A percentile compares a stretch with the other conserved stretches of the same genome.
These are phyloP conservation scores for Petrocephalus zakoni DNA, from an alignment of 2,113 vertebrate genomes.

Conservation along the genomic window DNA sequence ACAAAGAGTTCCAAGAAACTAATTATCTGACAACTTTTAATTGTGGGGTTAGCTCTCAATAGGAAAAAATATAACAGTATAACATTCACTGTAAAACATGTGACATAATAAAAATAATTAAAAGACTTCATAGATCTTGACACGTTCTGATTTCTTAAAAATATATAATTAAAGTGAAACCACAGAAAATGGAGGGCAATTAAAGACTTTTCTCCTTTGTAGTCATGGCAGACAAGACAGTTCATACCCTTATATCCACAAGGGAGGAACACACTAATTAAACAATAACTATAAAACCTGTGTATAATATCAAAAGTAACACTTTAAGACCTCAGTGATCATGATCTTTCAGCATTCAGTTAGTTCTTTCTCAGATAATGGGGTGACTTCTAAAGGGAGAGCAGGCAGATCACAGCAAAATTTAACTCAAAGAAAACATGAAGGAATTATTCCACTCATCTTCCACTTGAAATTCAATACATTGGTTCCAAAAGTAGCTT, in stretches of 20 bases:
- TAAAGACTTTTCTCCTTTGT: conserved; percentile 23
- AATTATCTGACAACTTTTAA: conserved; percentile 5
- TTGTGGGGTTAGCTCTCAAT: background rate
- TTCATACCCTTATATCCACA: conserved; percentile 18
- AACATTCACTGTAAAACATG: background rate
- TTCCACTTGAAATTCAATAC: background rate
- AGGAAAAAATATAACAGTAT: background rate
- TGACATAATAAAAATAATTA: background rate
- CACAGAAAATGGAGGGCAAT: conserved; percentile 13
- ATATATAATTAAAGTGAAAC: conserved; percentile 9
- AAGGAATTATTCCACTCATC: background rate
- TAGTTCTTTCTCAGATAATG: conserved; percentile 17
- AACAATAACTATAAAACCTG: conserved; percentile 24
- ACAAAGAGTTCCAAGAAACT: background rate
- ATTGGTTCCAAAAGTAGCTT: background rate
- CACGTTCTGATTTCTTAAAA: background rate
- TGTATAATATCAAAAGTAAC: conserved; percentile 1
- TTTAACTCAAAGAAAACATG: background rate
- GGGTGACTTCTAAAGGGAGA: background rate
- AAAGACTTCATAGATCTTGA: background rate
- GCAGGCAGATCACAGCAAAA: background rate
- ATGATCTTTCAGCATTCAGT: conserved; percentile 23
- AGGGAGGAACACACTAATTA: conserved; percentile 25
- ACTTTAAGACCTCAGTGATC: conserved; percentile 24
- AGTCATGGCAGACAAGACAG: conserved; percentile 25